Conservation (phyloP, 2,113 vertebrate genomes). For the Cyprinodon variegatus region DNA sequence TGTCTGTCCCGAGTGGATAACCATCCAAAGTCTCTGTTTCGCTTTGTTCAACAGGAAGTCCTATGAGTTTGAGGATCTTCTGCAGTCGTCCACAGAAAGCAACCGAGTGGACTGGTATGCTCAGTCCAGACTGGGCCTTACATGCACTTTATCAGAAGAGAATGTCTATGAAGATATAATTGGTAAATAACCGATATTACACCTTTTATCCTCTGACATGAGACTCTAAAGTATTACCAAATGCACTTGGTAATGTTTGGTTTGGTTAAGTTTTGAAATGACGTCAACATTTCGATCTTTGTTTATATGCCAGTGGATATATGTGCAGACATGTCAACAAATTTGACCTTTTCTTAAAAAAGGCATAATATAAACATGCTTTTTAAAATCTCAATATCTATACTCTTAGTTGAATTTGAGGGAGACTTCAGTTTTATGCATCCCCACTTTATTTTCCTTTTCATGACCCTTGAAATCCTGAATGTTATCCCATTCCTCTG, state of each 20-base stretch:
- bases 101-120: conserved; percentile 91
- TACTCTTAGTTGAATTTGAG: too few species aligned
- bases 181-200: conserved; percentile 79
- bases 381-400: too few species aligned
- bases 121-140: conserved; percentile 90
- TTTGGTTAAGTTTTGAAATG: background rate
- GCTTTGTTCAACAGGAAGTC: conserved; percentile 87
- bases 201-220: background rate
- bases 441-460: too few species aligned
- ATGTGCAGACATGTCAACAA: too few species aligned
- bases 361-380: too few species aligned
- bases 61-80: conserved; percentile 94
- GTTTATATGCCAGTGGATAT: background rate
- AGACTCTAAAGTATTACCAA: background rate
- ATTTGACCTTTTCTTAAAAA: too few species aligned
- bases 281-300: background rate
- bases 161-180: conserved; percentile 98
- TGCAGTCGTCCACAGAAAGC: conserved; percentile 86
- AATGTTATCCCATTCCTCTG: too few species aligned
- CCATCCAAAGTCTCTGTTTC: conserved; percentile 27
- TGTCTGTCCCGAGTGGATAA: conserved; percentile 3
- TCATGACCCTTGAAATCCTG: too few species aligned
- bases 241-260: background rate
- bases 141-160: conserved; percentile 97
- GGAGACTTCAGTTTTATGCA: too few species aligned